Conservation (phyloP, 2,888 invertebrate genomes). For the Amphipoea lucens region DNA sequence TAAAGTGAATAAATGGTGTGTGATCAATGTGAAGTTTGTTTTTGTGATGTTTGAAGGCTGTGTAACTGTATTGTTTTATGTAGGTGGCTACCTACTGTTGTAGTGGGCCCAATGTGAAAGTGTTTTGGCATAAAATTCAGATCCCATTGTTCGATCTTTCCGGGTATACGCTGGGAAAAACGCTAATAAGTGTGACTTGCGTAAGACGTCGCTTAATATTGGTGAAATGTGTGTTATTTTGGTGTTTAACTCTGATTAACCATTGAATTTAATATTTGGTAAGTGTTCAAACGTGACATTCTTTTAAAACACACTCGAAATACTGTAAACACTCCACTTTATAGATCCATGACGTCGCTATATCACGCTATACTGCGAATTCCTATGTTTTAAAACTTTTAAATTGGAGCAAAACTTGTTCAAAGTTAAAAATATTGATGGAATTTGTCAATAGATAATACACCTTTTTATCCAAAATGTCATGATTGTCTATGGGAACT, state of each 20-base stretch:
- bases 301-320: conserved; percentile 24
- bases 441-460: not conserved
- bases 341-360: not conserved
- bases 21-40: conserved; percentile 64
- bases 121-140: conserved; percentile 89
- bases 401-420: not conserved
- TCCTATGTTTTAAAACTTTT: not conserved
- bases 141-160: conserved; percentile 88
- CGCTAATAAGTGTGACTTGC: conserved; percentile 76
- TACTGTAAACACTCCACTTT: conserved; percentile 31
- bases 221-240: conserved; percentile 74
- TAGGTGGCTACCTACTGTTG: conserved; percentile 86
- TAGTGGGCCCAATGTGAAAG: conserved; percentile 87
- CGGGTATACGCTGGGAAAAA: conserved; percentile 84
- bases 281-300: conserved; percentile 59
- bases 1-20: conserved; percentile 57
- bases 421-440: not conserved
- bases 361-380: not conserved
- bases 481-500: not conserved
- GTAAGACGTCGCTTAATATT: conserved; percentile 73
- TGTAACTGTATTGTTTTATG: conserved; percentile 88
- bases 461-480: conserved; percentile 1
- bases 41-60: conserved; percentile 73
- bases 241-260: conserved; percentile 43
- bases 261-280: conserved; percentile 68